Percentiles rank a stretch among this genome's conserved stretches.
phyloP scores from a whole-genome alignment of 2,888 invertebrate genomes.

The Cepaea hortensis region DNA sequence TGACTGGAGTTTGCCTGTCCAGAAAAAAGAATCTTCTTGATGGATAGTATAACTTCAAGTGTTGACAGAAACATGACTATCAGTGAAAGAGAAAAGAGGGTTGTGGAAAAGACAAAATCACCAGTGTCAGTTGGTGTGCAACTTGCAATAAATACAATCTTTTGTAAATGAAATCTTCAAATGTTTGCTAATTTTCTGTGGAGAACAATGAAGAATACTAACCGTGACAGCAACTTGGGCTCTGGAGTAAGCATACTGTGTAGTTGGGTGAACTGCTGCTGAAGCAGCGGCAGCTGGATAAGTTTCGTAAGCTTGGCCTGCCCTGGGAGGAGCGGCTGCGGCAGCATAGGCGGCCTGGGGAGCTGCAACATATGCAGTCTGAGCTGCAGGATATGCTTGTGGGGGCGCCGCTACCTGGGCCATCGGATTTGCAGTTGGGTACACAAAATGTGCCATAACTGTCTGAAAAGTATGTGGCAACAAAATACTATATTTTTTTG shows the following conservation, averaged over 20 bases:
- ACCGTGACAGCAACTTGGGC: constrained; percentile 71
- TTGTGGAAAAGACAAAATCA: no score
- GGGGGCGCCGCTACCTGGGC: constrained; percentile 77
- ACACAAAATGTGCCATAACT: constrained; percentile 71
- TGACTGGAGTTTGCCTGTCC: no score
- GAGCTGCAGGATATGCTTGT: constrained; percentile 88
- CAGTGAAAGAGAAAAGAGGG: no score
- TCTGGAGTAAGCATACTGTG: constrained; percentile 73
- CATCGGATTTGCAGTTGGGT: constrained; percentile 58
- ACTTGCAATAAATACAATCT: no score
- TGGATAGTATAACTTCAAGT: no score
- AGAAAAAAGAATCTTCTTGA: no score
- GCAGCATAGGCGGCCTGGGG: constrained; percentile 90
- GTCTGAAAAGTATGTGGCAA: background rate
- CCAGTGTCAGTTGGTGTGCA: no score
- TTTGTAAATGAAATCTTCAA: background rate
- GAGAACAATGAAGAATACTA: constrained; percentile 48
- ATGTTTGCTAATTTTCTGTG: background rate
- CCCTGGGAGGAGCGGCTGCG: constrained; percentile 82
- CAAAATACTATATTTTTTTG: background rate
- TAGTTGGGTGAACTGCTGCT: constrained; percentile 47
- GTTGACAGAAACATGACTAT: no score
- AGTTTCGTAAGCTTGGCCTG: constrained; percentile 80
- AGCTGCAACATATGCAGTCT: constrained; percentile 88
- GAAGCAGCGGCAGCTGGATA: constrained; percentile 70